A percentile compares a stretch with the other conserved stretches of the same genome.
These are phyloP conservation scores for Probaryconus sp. DNA, from an alignment of 1,140 invertebrate genomes.

Conservation along the genomic window DNA sequence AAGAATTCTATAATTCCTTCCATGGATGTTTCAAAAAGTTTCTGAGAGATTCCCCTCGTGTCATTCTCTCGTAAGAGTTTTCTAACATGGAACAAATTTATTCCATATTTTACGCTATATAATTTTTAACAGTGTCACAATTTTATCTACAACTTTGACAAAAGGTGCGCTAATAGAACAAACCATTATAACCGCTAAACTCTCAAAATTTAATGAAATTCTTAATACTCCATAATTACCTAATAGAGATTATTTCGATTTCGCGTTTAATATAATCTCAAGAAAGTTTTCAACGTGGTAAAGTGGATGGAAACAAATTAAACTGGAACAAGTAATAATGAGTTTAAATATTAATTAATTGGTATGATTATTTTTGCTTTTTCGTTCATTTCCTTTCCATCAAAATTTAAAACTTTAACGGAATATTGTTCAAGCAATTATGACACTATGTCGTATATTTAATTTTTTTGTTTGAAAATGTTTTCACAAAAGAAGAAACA, in stretches of 20 bases:
- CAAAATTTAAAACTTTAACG: constrained; percentile 9
- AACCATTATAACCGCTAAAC: not conserved
- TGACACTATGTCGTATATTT: too few relatives aligned
- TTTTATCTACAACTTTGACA: not conserved
- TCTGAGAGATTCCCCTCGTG: too few relatives aligned
- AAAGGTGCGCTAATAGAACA: not conserved
- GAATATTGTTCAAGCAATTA: not conserved
- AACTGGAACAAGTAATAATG: constrained; percentile 18
- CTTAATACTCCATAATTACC: constrained; percentile 24
- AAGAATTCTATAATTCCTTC: too few relatives aligned
- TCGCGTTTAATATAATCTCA: constrained; percentile 29
- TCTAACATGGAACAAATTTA: too few relatives aligned
- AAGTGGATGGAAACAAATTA: constrained; percentile 21
- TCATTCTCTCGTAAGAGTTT: too few relatives aligned
- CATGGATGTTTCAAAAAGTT: too few relatives aligned
- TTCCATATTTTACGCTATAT: too few relatives aligned
- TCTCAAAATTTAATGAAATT: constrained; percentile 14
- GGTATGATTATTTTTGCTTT: constrained; percentile 9
- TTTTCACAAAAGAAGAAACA: too few relatives aligned
- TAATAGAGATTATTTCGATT: constrained; percentile 15
- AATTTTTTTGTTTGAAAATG: too few relatives aligned
- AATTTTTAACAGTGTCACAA: too few relatives aligned
- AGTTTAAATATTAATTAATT: constrained; percentile 29
- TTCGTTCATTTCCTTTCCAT: not conserved
- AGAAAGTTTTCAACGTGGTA: constrained; percentile 18